Percentiles rank a stretch among this genome's conserved stretches.
Evolutionary conservation across 2,113 vertebrate genomes (phyloP).

Genomic region (Zosterops pallidus): DNA sequence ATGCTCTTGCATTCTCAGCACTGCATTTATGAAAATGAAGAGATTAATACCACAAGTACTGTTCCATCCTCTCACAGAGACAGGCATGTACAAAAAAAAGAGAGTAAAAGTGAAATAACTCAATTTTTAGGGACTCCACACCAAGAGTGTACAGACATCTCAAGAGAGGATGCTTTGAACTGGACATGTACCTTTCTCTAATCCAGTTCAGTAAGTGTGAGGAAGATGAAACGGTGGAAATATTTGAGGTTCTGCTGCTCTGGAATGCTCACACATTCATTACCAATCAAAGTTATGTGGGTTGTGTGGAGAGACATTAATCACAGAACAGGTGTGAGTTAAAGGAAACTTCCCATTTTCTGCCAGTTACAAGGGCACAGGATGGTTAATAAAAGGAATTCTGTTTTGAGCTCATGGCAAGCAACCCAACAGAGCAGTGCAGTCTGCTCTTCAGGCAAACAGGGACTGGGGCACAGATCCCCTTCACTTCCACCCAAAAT

Average conservation of each 20-base stretch:
- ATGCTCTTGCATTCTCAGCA: not conserved
- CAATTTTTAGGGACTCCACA: not conserved
- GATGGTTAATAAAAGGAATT: not conserved
- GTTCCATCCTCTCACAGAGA: not conserved
- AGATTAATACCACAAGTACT: not conserved
- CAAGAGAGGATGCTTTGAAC: not conserved
- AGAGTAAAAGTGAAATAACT: not conserved
- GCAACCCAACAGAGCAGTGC: not conserved
- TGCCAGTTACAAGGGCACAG: not conserved
- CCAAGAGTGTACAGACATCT: not conserved
- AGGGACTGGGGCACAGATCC: not conserved
- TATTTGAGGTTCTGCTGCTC: not conserved
- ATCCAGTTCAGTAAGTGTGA: not conserved
- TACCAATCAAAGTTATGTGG: not conserved
- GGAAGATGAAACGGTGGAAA: not conserved
- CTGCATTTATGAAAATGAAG: not conserved
- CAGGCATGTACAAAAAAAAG: not conserved
- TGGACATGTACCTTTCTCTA: not conserved
- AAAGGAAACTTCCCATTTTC: not conserved
- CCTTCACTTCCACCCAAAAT: not conserved
- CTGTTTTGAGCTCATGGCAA: not conserved
- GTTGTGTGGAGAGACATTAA: not conserved
- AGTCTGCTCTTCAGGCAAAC: not conserved
- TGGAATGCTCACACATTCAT: not conserved
- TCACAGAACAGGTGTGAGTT: not conserved